Evolutionary conservation across 2,797 vertebrate species (phyloP).

Genomic region (Percopsis omiscomaycus): DNA sequence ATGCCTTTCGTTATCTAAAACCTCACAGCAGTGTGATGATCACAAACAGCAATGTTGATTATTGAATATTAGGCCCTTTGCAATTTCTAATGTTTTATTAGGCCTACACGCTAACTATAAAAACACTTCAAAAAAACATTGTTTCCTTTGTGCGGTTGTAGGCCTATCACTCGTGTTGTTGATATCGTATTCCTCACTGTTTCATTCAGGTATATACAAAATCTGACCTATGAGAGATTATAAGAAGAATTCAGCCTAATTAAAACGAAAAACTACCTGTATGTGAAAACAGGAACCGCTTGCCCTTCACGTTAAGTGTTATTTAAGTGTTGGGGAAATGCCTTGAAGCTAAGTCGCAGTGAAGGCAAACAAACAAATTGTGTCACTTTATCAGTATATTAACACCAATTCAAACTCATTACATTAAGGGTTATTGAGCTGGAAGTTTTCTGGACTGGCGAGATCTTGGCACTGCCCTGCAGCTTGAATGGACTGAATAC

Average conservation of each 20-base stretch:
- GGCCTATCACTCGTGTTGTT: too few species aligned
- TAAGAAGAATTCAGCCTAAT: not conserved
- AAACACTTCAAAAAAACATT: too few species aligned
- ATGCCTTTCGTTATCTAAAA: conserved; percentile 66
- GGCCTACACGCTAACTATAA: conserved; percentile 3
- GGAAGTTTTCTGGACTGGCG: conserved; percentile 70
- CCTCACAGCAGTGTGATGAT: conserved; percentile 59
- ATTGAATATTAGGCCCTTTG: conserved; percentile 45
- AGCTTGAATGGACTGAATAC: conserved; percentile 65
- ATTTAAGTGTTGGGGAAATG: conserved; percentile 65
- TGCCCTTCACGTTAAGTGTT: conserved; percentile 52
- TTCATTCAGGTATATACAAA: too few species aligned
- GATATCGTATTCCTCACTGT: too few species aligned
- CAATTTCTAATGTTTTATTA: conserved; percentile 47
- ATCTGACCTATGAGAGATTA: not conserved
- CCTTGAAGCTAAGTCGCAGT: conserved; percentile 65
- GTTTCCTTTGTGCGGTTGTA: too few species aligned
- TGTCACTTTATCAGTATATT: conserved; percentile 85
- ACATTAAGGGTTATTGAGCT: conserved; percentile 79
- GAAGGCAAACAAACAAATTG: conserved; percentile 72
- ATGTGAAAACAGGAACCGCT: not conserved
- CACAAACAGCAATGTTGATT: conserved; percentile 46
- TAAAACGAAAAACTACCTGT: too few species aligned
- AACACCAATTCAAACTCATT: conserved; percentile 85
- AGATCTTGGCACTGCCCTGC: conserved; percentile 69